phyloP scores from a whole-genome alignment of 35 echinoderm and acorn worm species.

The Chiridota heheva region DNA sequence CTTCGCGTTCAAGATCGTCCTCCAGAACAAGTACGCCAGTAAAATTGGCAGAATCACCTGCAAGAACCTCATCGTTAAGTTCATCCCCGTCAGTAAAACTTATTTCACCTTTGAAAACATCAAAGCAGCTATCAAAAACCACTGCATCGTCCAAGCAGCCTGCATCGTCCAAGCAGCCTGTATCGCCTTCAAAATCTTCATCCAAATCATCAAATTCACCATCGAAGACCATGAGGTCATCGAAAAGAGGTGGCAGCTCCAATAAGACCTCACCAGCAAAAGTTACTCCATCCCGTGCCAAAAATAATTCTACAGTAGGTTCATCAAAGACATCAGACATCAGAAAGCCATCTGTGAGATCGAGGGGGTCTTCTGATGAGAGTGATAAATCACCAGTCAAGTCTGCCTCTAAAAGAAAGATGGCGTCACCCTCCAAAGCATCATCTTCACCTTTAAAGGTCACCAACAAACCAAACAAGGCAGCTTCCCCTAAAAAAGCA shows the following conservation, averaged over 20 bases:
- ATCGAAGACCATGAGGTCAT: neutral
- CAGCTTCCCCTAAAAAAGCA: no score
- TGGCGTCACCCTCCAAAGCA: neutral
- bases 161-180: neutral
- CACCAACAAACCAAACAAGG: no score
- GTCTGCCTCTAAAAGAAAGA: neutral
- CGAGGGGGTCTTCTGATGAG: no score
- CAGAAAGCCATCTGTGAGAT: neutral
- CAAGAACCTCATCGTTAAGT: no score
- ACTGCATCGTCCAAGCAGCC: neutral
- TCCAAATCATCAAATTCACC: conserved; percentile 12
- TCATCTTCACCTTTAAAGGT: neutral
- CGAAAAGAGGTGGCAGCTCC: conserved; percentile 7
- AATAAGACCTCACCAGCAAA: neutral
- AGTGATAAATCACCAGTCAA: conserved; percentile 1
- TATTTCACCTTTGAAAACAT: no score
- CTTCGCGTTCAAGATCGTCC: no score
- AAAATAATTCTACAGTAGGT: neutral
- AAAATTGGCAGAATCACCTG: no score
- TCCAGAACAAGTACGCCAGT: no score
- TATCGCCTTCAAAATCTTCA: neutral
- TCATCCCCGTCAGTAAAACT: no score
- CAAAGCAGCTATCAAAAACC: no score
- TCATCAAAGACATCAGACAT: neutral
- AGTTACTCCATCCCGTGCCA: neutral